Percentiles rank a stretch among this genome's conserved stretches.
These are phyloP conservation scores for Euschistus heros DNA, from an alignment of 1,140 invertebrate genomes.

Conservation along the genomic window DNA sequence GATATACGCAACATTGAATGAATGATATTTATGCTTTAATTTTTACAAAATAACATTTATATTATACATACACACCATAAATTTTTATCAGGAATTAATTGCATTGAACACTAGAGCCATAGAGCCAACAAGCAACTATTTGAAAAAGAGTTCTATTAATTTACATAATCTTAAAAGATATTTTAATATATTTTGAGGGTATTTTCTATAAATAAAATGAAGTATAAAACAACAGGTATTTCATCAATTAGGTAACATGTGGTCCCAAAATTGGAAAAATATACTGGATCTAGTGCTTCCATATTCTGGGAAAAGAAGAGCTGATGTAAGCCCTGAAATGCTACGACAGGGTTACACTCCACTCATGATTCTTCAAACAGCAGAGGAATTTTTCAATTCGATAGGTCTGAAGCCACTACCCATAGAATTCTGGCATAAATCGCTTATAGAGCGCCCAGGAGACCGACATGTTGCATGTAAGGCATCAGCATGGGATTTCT, in stretches of 20 bases:
- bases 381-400: constrained; percentile 70
- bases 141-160: too few relatives aligned
- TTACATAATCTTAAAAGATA: too few relatives aligned
- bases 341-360: constrained; percentile 59
- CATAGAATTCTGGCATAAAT: constrained; percentile 68
- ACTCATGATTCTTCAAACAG: constrained; percentile 63
- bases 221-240: too few relatives aligned
- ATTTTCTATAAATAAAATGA: too few relatives aligned
- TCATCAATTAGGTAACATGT: constrained; percentile 51
- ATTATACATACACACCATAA: too few relatives aligned
- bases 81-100: too few relatives aligned
- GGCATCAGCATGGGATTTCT: constrained; percentile 82
- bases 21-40: too few relatives aligned
- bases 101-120: too few relatives aligned
- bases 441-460: constrained; percentile 58
- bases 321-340: constrained; percentile 68
- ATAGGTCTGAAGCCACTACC: constrained; percentile 66
- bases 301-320: constrained; percentile 54
- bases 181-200: too few relatives aligned
- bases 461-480: constrained; percentile 68
- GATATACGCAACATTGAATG: too few relatives aligned
- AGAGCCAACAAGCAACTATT: too few relatives aligned
- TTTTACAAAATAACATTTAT: too few relatives aligned
- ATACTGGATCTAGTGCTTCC: constrained; percentile 68
- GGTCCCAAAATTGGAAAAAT: constrained; percentile 73